phyloP scores from a whole-genome alignment of 2,113 vertebrate genomes.

The Eonycteris spelaea region DNA sequence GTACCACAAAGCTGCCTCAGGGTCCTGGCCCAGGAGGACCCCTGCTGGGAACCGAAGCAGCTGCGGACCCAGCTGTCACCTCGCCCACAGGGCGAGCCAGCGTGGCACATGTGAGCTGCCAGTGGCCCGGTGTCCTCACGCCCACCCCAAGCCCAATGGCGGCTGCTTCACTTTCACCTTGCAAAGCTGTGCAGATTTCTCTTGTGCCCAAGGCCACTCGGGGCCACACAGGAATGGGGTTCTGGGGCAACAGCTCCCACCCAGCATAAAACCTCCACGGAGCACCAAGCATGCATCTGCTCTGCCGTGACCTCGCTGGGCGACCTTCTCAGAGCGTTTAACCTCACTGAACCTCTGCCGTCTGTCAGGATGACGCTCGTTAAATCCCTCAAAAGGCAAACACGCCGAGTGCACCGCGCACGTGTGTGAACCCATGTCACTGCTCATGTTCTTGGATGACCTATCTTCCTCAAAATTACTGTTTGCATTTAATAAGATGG shows the following conservation, averaged over 20 bases:
- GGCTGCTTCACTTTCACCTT: not conserved
- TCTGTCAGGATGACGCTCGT: not conserved
- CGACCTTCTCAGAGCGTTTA: not conserved
- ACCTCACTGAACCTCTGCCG: not conserved
- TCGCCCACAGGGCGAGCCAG: no score
- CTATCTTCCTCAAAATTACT: not conserved
- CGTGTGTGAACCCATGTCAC: not conserved
- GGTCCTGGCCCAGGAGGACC: not conserved
- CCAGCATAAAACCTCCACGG: not conserved
- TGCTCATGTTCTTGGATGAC: not conserved
- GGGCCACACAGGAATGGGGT: not conserved
- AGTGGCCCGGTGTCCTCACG: accelerated
- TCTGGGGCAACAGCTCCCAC: accelerated
- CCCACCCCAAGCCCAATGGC: not conserved
- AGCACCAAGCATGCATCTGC: no score
- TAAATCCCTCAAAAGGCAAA: not conserved
- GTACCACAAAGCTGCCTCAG: not conserved
- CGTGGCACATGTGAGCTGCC: not conserved
- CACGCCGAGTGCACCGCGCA: accelerated
- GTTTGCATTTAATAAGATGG: not conserved
- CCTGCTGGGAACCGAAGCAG: not conserved
- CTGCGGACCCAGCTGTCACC: not conserved
- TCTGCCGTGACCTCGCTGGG: not conserved
- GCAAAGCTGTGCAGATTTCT: not conserved
- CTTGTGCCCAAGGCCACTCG: not conserved